Evolutionary conservation across 1,140 invertebrate species (phyloP), one percentile per base, ranked within the genome.

Genomic region (Cydia strobilella): DNA sequence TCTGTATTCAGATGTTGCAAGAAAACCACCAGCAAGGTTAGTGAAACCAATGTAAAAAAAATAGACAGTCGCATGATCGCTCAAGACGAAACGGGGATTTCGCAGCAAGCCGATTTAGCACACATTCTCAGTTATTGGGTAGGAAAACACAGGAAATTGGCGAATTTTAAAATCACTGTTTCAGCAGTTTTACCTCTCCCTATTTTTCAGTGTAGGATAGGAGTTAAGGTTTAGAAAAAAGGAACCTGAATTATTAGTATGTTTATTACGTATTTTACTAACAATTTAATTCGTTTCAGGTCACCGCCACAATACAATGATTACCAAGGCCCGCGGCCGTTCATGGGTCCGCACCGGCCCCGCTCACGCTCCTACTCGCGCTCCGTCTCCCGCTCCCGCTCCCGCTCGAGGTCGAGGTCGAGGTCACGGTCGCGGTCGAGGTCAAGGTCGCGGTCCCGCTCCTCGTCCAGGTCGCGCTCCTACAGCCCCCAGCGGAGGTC

Each of bases 1-100:
- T 45, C 74, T 87, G 6, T 91, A 91, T 76, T 88, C 90, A 1
- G 90, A 92, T 71, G 85, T 86, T 20, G 85, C 86, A n/a, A 80
- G 86, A 25, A 87, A 89, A 83, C 76, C 74, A 6, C 82, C 65
- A 51, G 27, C 59, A 59, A 63, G 74, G 75, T 73, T 54, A 81
- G 75, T 39, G 84, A 88, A n/a, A n/a, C n/a, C n/a, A n/a, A n/a
- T n/a, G n/a, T n/a, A n/a, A n/a, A n/a, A n/a, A n/a, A n/a, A n/a
- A n/a, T n/a, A n/a, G n/a, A n/a, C n/a, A n/a, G n/a, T n/a, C n/a
- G n/a, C n/a, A n/a, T n/a, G n/a, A n/a, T n/a, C n/a, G n/a, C n/a
- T n/a, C n/a, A n/a, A n/a, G n/a, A n/a, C n/a, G n/a, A n/a, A n/a
- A n/a, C n/a, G n/a, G n/a, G n/a, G n/a, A n/a, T n/a, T n/a, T n/a